phyloP scores from a whole-genome alignment of 2,888 invertebrate species.

The Myopa testacea region DNA sequence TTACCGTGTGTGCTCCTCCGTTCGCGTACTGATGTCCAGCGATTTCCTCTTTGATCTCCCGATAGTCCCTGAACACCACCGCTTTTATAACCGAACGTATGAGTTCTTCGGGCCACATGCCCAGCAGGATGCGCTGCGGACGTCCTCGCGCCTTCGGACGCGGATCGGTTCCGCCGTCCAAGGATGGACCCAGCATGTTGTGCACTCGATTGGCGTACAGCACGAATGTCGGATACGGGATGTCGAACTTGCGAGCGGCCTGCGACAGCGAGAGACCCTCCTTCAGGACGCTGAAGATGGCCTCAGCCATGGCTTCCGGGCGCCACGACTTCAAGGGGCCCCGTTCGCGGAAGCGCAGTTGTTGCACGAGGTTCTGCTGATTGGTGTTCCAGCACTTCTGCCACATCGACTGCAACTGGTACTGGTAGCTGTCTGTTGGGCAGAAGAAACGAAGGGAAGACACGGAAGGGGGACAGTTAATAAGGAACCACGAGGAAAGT shows the following conservation, averaged over 20 bases:
- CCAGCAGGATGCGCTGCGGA: conserved; percentile 89
- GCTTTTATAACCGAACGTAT: conserved; percentile 92
- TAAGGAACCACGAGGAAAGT: conserved; percentile 39
- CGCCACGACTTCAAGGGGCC: conserved; percentile 94
- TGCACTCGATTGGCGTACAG: conserved; percentile 93
- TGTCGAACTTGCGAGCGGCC: conserved; percentile 93
- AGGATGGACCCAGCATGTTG: conserved; percentile 92
- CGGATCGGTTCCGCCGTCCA: conserved; percentile 90
- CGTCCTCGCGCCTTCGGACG: conserved; percentile 91
- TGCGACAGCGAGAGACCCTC: conserved; percentile 90
- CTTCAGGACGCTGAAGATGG: conserved; percentile 91
- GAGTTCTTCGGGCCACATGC: conserved; percentile 94
- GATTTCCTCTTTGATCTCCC: conserved; percentile 82
- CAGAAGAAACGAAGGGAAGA: conserved; percentile 36
- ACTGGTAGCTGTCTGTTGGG: conserved; percentile 89
- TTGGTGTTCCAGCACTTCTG: conserved; percentile 96
- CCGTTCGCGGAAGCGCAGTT: conserved; percentile 89
- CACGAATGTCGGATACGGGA: conserved; percentile 94
- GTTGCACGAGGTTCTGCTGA: conserved; percentile 88
- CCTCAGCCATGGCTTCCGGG: conserved; percentile 95
- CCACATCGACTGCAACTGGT: conserved; percentile 95
- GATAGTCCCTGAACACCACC: conserved; percentile 90
- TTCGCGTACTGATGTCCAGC: conserved; percentile 74
- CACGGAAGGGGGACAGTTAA: conserved; percentile 37
- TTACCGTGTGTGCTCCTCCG: conserved; percentile 57